Evolutionary conservation across 2,113 vertebrate species (phyloP).

Genomic region (Psephotus haematonotus): DNA sequence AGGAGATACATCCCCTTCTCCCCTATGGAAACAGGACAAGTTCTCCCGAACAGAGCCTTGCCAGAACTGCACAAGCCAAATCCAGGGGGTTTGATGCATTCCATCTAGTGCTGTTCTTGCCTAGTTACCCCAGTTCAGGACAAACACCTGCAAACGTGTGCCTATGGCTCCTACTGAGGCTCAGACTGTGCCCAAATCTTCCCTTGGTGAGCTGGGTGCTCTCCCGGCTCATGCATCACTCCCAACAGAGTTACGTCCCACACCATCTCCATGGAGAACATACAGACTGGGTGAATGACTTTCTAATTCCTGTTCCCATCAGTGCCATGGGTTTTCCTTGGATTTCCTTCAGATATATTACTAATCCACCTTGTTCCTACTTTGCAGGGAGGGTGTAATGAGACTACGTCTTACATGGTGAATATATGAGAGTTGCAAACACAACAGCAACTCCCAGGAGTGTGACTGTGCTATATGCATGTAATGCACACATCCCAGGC

Average conservation of each 20-base stretch:
- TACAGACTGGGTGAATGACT: not conserved
- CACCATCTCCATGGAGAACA: not conserved
- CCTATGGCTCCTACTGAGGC: not conserved
- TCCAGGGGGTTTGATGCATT: not conserved
- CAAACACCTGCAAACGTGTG: not conserved
- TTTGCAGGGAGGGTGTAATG: not conserved
- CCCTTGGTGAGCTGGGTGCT: not conserved
- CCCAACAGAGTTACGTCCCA: not conserved
- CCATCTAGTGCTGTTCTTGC: not conserved
- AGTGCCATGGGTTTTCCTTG: not conserved
- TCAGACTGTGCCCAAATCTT: not conserved
- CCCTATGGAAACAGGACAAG: not conserved
- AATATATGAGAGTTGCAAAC: not conserved
- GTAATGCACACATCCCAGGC: not conserved
- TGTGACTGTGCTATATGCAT: not conserved
- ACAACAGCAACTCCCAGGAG: not conserved
- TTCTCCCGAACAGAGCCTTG: not conserved
- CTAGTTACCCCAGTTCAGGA: not conserved
- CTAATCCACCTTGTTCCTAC: not conserved
- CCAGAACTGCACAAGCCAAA: not conserved
- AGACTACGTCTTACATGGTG: not conserved
- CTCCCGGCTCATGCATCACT: accelerated
- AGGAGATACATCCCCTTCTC: not conserved
- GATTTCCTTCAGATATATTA: not conserved
- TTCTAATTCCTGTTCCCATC: not conserved